Conservation (phyloP, 1,140 invertebrate species). For the Globodera rostochiensis region DNA sequence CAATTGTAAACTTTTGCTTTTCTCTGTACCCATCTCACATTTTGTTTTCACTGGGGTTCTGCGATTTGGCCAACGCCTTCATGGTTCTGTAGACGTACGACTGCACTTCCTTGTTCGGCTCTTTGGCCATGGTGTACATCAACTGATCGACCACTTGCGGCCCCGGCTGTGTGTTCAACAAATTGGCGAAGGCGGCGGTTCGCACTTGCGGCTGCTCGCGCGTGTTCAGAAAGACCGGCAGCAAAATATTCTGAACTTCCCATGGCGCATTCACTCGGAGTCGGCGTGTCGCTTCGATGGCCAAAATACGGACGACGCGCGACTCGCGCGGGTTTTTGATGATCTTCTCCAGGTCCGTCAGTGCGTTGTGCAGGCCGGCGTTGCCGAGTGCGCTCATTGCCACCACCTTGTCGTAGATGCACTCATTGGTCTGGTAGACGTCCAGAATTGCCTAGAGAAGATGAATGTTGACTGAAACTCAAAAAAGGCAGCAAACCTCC, state of each 20-base stretch:
- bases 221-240: slow-evolving; percentile 51
- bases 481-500: slow-evolving; percentile 9
- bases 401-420: slow-evolving; percentile 52
- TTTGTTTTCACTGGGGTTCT: slow-evolving; percentile 38
- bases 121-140: slow-evolving; percentile 38
- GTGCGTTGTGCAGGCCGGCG: slow-evolving; percentile 49
- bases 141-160: slow-evolving; percentile 35
- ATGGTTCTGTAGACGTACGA: slow-evolving; percentile 46
- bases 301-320: slow-evolving; percentile 38
- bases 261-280: slow-evolving; percentile 38
- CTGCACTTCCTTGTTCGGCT: slow-evolving; percentile 48
- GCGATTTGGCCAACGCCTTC: slow-evolving; percentile 44
- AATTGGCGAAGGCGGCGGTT: slow-evolving; percentile 50
- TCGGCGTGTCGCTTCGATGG: slow-evolving; percentile 47
- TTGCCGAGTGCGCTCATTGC: slow-evolving; percentile 49
- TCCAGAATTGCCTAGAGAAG: slow-evolving; percentile 35
- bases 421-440: slow-evolving; percentile 39
- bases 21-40: slow-evolving; percentile 14
- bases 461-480: slow-evolving; percentile 1
- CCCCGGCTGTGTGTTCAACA: slow-evolving; percentile 41
- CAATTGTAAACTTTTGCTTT: too few species aligned
- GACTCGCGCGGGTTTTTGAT: slow-evolving; percentile 36
- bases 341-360: slow-evolving; percentile 43
- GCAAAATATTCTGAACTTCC: slow-evolving; percentile 42
- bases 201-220: slow-evolving; percentile 50